Evolutionary conservation across 1,140 invertebrate species (phyloP).

Genomic region (Drosophila ficusphila): DNA sequence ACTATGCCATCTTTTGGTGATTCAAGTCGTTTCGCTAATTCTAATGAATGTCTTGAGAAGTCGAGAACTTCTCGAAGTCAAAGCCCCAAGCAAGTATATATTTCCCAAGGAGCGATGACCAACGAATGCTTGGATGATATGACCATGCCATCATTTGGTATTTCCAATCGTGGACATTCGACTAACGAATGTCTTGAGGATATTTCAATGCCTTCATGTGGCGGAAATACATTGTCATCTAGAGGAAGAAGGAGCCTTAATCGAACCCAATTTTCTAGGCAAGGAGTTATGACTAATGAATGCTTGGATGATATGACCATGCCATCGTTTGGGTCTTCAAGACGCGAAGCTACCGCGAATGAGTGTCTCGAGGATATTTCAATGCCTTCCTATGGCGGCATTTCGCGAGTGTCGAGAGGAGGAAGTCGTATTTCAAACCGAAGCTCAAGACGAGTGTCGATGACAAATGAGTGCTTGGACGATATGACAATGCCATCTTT

Average conservation of each 20-base stretch:
- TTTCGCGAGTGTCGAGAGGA: not conserved
- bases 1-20: slow-evolving; percentile 1
- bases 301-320: slow-evolving; percentile 1
- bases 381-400: not conserved
- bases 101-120: no score
- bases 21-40: not conserved
- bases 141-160: not conserved
- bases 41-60: no score
- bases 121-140: not conserved
- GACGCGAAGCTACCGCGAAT: not conserved
- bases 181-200: no score
- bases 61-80: no score
- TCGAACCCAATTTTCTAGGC: not conserved
- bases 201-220: no score
- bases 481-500: slow-evolving; percentile 11
- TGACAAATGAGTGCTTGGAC: slow-evolving; percentile 3
- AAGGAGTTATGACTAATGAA: not conserved
- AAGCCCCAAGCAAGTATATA: no score
- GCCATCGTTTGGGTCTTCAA: not conserved
- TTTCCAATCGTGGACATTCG: no score
- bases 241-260: no score
- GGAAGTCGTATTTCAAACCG: not conserved
- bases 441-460: not conserved
- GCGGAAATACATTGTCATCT: no score
- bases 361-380: not conserved